A percentile compares a stretch with the other conserved stretches of the same genome.
phyloP scores from a whole-genome alignment of 2,797 vertebrate species.

The Amniataba percoides region DNA sequence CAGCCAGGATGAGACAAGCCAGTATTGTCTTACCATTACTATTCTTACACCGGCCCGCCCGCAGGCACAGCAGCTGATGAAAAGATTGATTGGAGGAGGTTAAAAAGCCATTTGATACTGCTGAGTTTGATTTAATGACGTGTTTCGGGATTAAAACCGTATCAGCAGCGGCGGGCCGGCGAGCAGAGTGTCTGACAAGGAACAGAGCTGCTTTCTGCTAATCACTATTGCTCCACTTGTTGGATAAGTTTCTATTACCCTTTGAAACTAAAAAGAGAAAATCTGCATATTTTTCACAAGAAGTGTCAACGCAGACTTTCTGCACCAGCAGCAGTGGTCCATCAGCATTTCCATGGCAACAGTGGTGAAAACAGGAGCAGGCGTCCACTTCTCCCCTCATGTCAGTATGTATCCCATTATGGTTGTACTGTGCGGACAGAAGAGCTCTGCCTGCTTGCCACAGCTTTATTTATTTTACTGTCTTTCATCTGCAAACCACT shows the following conservation, averaged over 20 bases:
- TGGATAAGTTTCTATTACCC: slow-evolving; percentile 33
- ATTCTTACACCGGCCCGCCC: slow-evolving; percentile 75
- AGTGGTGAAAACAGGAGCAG: slow-evolving; percentile 69
- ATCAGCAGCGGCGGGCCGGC: slow-evolving; percentile 48
- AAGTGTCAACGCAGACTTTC: slow-evolving; percentile 42
- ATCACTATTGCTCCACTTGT: slow-evolving; percentile 52
- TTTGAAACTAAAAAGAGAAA: slow-evolving; percentile 32
- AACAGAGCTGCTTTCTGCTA: slow-evolving; percentile 63
- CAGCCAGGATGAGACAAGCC: slow-evolving; percentile 78
- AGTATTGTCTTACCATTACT: slow-evolving; percentile 85
- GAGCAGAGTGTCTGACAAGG: slow-evolving; percentile 52
- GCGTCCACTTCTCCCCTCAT: slow-evolving; percentile 63
- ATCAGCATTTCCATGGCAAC: slow-evolving; percentile 70
- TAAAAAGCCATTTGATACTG: slow-evolving; percentile 81
- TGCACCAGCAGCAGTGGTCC: slow-evolving; percentile 50
- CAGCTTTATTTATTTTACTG: slow-evolving; percentile 86
- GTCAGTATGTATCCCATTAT: slow-evolving; percentile 83
- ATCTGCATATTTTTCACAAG: slow-evolving; percentile 45
- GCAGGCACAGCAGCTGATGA: slow-evolving; percentile 76
- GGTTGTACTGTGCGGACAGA: slow-evolving; percentile 79
- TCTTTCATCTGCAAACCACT: slow-evolving; percentile 85
- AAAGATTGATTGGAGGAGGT: slow-evolving; percentile 81
- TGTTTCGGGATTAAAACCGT: slow-evolving; percentile 72
- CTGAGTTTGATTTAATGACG: slow-evolving; percentile 71
- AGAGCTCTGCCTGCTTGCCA: slow-evolving; percentile 75